These are phyloP conservation scores for Carollia perspicillata DNA, from an alignment of 2,113 vertebrate species.

Conservation along the genomic window DNA sequence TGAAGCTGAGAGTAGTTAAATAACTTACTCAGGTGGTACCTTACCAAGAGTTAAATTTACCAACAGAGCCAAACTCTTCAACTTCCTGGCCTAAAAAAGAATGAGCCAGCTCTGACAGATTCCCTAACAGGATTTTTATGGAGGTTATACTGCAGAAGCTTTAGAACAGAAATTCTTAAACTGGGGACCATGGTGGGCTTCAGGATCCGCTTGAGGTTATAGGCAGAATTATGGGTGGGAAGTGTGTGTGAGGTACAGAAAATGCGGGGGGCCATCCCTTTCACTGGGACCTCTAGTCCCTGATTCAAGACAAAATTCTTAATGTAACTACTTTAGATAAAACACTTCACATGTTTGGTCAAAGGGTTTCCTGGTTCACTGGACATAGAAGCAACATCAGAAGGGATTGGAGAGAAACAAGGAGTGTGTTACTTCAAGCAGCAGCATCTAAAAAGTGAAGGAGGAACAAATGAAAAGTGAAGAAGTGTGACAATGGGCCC, in stretches of 20 bases:
- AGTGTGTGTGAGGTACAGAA: not conserved
- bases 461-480: not conserved
- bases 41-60: not conserved
- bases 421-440: not conserved
- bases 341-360: not conserved
- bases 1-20: not conserved
- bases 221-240: not conserved
- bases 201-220: not conserved
- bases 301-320: not conserved
- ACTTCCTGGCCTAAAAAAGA: not conserved
- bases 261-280: not conserved
- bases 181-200: not conserved
- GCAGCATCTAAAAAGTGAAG: not conserved
- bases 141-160: not conserved
- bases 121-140: not conserved
- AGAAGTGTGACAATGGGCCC: not conserved
- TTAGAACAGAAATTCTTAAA: not conserved
- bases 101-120: not conserved
- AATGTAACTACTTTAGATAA: not conserved
- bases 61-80: not conserved
- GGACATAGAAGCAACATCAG: conserved; percentile 32
- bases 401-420: not conserved
- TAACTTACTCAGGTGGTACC: not conserved
- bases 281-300: not conserved
- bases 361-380: not conserved